Conservation (phyloP, 1,140 invertebrate species). For the Pissodes strobi region DNA sequence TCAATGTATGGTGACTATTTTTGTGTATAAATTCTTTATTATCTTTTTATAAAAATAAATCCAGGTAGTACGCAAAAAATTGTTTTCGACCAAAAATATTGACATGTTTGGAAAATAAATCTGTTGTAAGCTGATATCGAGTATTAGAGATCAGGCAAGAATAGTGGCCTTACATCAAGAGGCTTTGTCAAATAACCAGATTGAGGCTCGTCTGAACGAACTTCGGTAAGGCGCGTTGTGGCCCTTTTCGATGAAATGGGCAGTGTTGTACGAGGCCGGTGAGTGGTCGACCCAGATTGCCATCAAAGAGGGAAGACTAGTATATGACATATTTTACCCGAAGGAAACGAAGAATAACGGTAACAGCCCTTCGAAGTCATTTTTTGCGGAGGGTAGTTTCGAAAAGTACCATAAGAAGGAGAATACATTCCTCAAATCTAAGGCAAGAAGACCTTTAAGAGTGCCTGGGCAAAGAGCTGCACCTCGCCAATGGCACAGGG, state of each 20-base stretch:
- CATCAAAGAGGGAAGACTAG: not conserved
- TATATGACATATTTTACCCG: not conserved
- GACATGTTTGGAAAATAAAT: not conserved
- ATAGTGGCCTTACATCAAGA: no score
- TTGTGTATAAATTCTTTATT: not conserved
- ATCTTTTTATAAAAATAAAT: not conserved
- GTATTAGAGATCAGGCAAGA: not conserved
- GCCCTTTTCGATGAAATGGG: not conserved
- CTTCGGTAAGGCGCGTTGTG: not conserved
- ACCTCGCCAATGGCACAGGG: no score
- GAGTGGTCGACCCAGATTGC: not conserved
- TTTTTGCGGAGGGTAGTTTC: not conserved
- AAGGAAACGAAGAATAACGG: no score
- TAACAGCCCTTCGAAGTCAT: not conserved
- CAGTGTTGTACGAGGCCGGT: not conserved
- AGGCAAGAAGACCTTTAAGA: not conserved
- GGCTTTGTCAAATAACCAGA: not conserved
- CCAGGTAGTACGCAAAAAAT: not conserved
- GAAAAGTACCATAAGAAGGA: not conserved
- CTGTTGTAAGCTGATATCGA: no score
- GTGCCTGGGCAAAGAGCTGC: not conserved
- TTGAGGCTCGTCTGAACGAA: not conserved
- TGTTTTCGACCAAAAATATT: not conserved
- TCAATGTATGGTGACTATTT: not conserved
- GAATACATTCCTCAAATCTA: not conserved